A percentile compares a stretch with the other conserved stretches of the same genome.
Evolutionary conservation across 2,888 invertebrate species (phyloP).

Genomic region (Quadriops clusia): DNA sequence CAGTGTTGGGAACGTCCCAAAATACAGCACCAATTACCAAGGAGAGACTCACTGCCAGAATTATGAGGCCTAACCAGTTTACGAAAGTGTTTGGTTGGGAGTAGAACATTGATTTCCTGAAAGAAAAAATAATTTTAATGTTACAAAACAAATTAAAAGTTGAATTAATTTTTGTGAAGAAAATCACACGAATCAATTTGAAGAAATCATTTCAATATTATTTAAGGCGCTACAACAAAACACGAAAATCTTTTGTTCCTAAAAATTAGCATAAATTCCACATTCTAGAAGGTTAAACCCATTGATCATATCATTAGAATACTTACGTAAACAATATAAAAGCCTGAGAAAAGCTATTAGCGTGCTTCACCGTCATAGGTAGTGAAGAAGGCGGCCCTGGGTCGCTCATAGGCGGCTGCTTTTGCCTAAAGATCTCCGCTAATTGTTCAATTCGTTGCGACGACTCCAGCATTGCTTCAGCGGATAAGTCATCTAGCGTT

Average conservation of each 20-base stretch:
- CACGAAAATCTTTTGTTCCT: not conserved
- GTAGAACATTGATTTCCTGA: conserved; percentile 57
- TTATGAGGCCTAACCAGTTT: conserved; percentile 63
- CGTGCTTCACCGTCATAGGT: conserved; percentile 51
- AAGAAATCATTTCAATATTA: too few relatives aligned
- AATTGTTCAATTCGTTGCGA: conserved; percentile 85
- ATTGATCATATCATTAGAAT: conserved; percentile 2
- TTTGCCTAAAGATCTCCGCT: conserved; percentile 66
- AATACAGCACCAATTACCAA: conserved; percentile 76
- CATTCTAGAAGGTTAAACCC: too few relatives aligned
- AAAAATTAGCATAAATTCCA: conserved; percentile 2
- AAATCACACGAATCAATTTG: not conserved
- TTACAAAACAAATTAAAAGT: conserved; percentile 1
- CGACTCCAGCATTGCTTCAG: conserved; percentile 90
- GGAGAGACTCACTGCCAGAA: conserved; percentile 71
- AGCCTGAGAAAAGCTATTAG: conserved; percentile 56
- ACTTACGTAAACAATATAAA: conserved; percentile 55
- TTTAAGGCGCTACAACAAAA: not conserved
- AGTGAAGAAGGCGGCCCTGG: conserved; percentile 71
- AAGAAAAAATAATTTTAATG: too few relatives aligned
- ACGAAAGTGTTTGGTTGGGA: conserved; percentile 78
- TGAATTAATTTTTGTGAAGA: conserved; percentile 1
- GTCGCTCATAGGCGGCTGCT: conserved; percentile 51
- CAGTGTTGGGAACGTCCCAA: conserved; percentile 75
- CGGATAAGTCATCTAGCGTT: conserved; percentile 83